Evolutionary conservation across 2,888 invertebrate species (phyloP), one percentile per base, ranked within the genome.

Genomic region (Linnaemya vulpina): DNA sequence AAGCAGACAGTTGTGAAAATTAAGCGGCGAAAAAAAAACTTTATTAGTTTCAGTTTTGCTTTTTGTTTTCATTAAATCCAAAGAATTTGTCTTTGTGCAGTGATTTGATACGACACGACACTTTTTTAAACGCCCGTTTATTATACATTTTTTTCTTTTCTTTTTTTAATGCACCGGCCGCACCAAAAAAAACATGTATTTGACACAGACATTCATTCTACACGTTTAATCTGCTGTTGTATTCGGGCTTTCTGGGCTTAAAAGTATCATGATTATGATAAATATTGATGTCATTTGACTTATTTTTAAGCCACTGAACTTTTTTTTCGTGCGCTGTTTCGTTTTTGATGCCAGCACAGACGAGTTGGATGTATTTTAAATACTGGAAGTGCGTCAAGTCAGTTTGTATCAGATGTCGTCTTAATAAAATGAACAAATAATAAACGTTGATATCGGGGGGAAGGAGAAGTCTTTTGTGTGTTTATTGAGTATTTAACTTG

Each of bases 261-360:
- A 77, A 71, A 79, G 82, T 85, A 85, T 85, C 82, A 82, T 75
- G 75, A 82, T 63, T 79, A 82, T 82, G 82, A 82, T 85, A 85
- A 85, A 85, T 85, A 85, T 85, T 85, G 85, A 85, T 85, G 85
- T 85, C 85, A 85, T 78, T 85, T 85, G 85, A 85, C 78, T 82
- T 85, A 74, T 85, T 84, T 79, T 82, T 82, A 78, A 77, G 82
- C 82, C 78, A 84, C 84, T 81, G 84, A 84, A 74, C 70, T 83
- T 83, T 77, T 77, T 73, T 17, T 15, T 43, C 17, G 49, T 13
- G 67, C n/a, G 46, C 30, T 30, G 2, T 30, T 30, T 30, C n/a
- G n/a, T 30, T 30, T 49, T 22, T 60, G n/a, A 70, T 68, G 13
- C 46, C 38, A 65, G 25, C 43, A 15, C n/a, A 77, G 70, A 75